Percentiles rank a stretch among this genome's conserved stretches.
These are phyloP conservation scores for Brenthis hecate DNA, from an alignment of 2,888 invertebrate genomes.

Conservation along the genomic window DNA sequence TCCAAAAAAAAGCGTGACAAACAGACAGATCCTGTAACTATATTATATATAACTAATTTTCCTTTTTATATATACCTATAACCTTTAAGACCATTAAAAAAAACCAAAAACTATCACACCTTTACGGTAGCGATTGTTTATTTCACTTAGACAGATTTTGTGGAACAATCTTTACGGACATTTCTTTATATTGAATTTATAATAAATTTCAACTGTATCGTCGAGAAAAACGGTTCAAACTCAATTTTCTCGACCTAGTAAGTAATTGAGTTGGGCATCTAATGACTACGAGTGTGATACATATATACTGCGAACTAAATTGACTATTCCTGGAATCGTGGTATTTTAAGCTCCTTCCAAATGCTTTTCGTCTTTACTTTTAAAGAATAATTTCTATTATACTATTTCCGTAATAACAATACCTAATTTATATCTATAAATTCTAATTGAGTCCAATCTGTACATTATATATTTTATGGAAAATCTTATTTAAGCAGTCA, in stretches of 20 bases:
- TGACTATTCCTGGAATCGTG: not conserved
- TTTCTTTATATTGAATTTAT: not conserved
- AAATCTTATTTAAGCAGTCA: too few relatives aligned
- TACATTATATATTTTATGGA: too few relatives aligned
- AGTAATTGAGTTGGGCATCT: constrained; percentile 25
- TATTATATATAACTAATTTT: not conserved
- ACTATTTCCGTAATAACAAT: too few relatives aligned
- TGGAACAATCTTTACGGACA: constrained; percentile 6
- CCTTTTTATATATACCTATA: not conserved
- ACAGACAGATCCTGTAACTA: not conserved
- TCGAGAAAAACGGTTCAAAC: not conserved
- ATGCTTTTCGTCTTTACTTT: not conserved
- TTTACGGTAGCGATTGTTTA: constrained; percentile 12
- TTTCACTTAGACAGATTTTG: constrained; percentile 25
- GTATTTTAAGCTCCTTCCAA: not conserved
- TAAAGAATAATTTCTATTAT: too few relatives aligned
- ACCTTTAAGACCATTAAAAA: not conserved
- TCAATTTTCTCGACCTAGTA: not conserved
- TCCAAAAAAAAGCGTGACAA: too few relatives aligned
- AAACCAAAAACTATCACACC: constrained; percentile 1
- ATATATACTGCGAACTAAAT: constrained; percentile 1
- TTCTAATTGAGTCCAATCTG: too few relatives aligned
- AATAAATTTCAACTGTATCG: constrained; percentile 1
- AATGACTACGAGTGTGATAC: constrained; percentile 12
- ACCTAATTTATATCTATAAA: too few relatives aligned